A percentile compares a stretch with the other conserved stretches of the same genome.
These are phyloP conservation scores for Muschampia plurimacula DNA, from an alignment of 2,888 invertebrate species.

Conservation along the genomic window DNA sequence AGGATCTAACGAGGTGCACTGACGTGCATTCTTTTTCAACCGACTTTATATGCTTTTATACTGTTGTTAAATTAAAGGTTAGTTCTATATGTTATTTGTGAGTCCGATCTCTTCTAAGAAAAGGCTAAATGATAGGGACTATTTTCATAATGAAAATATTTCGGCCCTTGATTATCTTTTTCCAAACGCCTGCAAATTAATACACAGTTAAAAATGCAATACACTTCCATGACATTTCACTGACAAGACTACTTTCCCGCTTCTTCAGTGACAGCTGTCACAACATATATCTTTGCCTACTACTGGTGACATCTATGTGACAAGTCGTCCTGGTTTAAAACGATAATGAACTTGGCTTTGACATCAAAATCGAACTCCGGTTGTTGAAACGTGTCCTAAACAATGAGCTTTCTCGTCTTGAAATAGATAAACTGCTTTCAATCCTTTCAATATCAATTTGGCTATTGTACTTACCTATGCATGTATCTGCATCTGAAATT, in stretches of 20 bases:
- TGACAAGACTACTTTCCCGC: background rate
- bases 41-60: too few relatives aligned
- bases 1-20: too few relatives aligned
- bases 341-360: constrained; percentile 23
- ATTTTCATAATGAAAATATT: too few relatives aligned
- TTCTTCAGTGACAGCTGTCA: constrained; percentile 2
- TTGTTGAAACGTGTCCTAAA: constrained; percentile 11
- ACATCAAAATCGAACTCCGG: constrained; percentile 6
- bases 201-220: too few relatives aligned
- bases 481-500: background rate
- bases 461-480: background rate
- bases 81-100: too few relatives aligned
- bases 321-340: background rate
- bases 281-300: background rate
- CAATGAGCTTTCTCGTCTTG: constrained; percentile 17
- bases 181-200: too few relatives aligned
- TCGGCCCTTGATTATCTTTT: too few relatives aligned
- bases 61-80: too few relatives aligned
- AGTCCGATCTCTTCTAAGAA: too few relatives aligned
- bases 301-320: background rate
- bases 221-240: too few relatives aligned
- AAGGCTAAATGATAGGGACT: too few relatives aligned
- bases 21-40: too few relatives aligned
- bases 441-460: background rate
- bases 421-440: constrained; percentile 6